A percentile compares a stretch with the other conserved stretches of the same genome.
Evolutionary conservation across 2,797 vertebrate species (phyloP).

Genomic region (Onychomys arenicola): DNA sequence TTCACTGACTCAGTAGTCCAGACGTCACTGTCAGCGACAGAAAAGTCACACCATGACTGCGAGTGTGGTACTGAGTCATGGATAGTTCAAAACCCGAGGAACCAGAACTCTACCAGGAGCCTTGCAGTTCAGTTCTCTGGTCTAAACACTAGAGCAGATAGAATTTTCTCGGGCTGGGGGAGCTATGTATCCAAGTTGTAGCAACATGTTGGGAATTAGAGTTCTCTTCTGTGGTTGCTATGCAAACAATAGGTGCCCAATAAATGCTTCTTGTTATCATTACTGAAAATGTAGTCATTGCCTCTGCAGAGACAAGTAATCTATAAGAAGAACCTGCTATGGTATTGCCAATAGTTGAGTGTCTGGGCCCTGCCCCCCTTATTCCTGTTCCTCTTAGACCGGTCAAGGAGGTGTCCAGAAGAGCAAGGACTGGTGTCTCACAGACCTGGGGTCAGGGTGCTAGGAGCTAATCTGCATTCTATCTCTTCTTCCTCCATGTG

Average conservation of each 20-base stretch:
- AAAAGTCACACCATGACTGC: not conserved
- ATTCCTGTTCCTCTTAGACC: not conserved
- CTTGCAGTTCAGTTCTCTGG: not conserved
- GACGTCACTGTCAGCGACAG: not conserved
- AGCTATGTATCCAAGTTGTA: not conserved
- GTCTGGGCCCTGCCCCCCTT: not conserved
- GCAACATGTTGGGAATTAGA: accelerated
- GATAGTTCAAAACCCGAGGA: not conserved
- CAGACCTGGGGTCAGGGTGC: not conserved
- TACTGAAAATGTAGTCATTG: not conserved
- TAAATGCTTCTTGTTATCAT: not conserved
- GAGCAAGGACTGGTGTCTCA: not conserved
- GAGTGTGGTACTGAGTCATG: too few species aligned
- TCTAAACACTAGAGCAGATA: not conserved
- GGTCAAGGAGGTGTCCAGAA: not conserved
- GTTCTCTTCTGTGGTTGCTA: not conserved
- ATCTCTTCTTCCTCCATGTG: not conserved
- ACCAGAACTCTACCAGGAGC: not conserved
- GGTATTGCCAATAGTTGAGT: not conserved
- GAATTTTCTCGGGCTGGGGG: not conserved
- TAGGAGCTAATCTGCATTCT: accelerated
- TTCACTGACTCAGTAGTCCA: not conserved
- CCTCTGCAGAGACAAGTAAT: not conserved
- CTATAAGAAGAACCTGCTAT: not conserved
- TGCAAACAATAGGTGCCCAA: not conserved